Base-by-base conservation (phyloP, 2,113 vertebrate species). In the Cheilinus undulatus region DNA sequence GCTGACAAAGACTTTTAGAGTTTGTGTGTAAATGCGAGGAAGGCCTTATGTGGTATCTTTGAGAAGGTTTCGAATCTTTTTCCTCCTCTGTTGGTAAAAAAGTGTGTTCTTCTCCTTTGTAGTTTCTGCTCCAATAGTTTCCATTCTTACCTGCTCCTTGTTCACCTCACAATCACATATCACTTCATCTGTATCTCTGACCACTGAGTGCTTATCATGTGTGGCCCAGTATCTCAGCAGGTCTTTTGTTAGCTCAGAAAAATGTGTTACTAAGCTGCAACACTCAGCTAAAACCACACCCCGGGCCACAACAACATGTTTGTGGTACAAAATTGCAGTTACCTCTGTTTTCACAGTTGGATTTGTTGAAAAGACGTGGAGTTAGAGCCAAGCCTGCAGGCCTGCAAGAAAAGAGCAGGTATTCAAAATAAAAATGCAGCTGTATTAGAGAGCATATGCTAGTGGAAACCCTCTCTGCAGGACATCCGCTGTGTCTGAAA, bases 221-320 rank as follows among this genome's bases (percentile, higher is more conserved):
- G 22, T 24, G 19, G 62, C 19, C 28, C 23, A 38, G 38, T 20
- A 58, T 60, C 64, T 34, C 27, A 57, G 28, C 56, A 11, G 64
- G 54, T 60, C 40, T 76, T 69, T 69, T 58, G 24, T 42, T 69
- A n/a, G 15, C 56, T 75, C 32, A 50, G 40, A 42, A 42, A 42
- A 19, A 7, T 56, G n/a, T 68, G 5, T 53, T 56, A 11, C 60
- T 28, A 46, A 0, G 34, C 11, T 42, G 40, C 5, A 17, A 15
- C 17, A 4, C 40, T 42, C 17, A 6, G 14, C 38, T 17, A 17
- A 63, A 73, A 48, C 17, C 24, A 14, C n/a, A 43, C 78, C 74
- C 26, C 2, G 45, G 75, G 82, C 63, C 43, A 73, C 34, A 59
- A 12, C 42, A 50, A 42, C 38, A 40, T 46, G n/a, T 23, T 51